phyloP scores from a whole-genome alignment of 2,113 vertebrate species.

The Sarotherodon lohbergeri region DNA sequence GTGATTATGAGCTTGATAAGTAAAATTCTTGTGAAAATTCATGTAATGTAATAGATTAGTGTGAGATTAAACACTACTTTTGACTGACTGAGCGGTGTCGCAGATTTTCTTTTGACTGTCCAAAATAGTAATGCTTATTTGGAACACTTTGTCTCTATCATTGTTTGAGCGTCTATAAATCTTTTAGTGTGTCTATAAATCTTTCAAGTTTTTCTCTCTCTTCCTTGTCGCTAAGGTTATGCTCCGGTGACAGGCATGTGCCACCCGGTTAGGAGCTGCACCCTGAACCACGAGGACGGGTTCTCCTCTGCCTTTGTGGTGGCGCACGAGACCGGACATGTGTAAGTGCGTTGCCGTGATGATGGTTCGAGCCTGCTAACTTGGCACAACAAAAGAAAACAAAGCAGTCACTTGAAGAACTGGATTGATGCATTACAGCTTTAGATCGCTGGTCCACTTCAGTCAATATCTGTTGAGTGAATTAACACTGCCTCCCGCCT shows the following conservation, averaged over 20 bases:
- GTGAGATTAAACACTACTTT: neutral
- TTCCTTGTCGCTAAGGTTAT: slow-evolving; percentile 75
- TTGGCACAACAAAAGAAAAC: neutral
- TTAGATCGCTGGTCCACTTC: neutral
- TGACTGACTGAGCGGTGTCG: neutral
- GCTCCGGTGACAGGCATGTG: slow-evolving; percentile 98
- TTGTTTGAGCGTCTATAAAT: neutral
- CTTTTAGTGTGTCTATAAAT: neutral
- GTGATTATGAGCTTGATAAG: neutral
- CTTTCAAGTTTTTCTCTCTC: neutral
- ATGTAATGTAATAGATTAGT: neutral
- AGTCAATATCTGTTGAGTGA: neutral
- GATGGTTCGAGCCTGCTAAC: neutral
- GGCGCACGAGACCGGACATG: slow-evolving; percentile 96
- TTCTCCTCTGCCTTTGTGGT: slow-evolving; percentile 98
- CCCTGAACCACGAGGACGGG: slow-evolving; percentile 95
- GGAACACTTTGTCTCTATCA: neutral
- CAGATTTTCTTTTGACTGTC: neutral
- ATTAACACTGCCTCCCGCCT: neutral
- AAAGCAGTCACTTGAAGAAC: neutral
- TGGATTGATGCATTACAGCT: neutral
- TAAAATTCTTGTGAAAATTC: neutral
- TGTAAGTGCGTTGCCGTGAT: slow-evolving; percentile 78
- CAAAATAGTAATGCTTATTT: neutral
- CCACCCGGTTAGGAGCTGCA: slow-evolving; percentile 95